Evolutionary conservation across 2,113 vertebrate species (phyloP), one percentile per base, ranked within the genome.

Genomic region (Microtus oregoni): DNA sequence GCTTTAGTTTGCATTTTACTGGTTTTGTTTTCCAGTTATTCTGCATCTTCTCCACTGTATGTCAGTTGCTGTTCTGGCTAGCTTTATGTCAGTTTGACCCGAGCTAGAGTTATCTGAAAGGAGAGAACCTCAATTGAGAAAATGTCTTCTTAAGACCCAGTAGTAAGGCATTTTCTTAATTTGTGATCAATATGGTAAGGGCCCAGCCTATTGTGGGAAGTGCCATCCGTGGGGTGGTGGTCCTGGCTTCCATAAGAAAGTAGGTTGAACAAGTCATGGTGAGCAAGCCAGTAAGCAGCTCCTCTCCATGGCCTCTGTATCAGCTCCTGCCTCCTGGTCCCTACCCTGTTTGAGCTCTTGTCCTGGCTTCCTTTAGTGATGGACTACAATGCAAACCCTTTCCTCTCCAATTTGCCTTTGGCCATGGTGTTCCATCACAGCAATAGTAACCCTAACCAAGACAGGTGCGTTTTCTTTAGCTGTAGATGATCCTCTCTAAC

Each of bases 1-100:
- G 5, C 38, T 58, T 85, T 76, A 30, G 28, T 50, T 92, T 92
- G 32, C 15, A 24, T 28, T 61, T 92, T 47, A 26, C 17, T 65
- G 2, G 12, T 47, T 93, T 96, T 94, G 0, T 41, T 94, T 89
- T 81, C 83, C 68, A 83, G 55, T 78, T 90, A 85, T 65, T 90
- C 75, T 93, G 32, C 55, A 58, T 96, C 73, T 73, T 67, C 6
- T 78, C 35, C 41, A 47, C n/a, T 55, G n/a, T 65, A 9, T 13
- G 47, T 52, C 38, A 89, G 19, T 20, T 44, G 24, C 26, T 85
- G 26, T 63, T n/a, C 26, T 83, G 55, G 13, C n/a, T 44, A 65
- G n/a, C 9, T 41, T 65, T 65, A 30, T 85, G n/a, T 30, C 58
- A 85, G 17, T 38, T 61, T 28, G n/a, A 63, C 13, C 7, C 1